These are phyloP conservation scores for Varanus salvator DNA, from an alignment of 2,113 vertebrate species.

Conservation along the genomic window DNA sequence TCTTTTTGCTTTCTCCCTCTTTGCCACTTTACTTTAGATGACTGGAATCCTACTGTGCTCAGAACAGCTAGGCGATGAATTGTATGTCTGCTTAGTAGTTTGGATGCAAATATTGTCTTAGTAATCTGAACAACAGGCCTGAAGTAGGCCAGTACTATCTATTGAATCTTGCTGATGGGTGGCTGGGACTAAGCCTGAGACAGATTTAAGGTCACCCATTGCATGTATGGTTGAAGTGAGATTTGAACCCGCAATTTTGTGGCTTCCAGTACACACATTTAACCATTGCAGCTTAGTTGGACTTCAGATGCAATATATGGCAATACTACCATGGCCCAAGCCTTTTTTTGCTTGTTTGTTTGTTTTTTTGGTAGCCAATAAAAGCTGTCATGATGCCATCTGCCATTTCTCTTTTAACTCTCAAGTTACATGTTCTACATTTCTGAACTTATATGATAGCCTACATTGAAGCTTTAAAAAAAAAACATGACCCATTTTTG, in stretches of 20 bases:
- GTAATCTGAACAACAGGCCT: neutral
- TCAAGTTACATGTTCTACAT: no score
- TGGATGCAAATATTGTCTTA: neutral
- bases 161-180: no score
- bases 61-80: constrained; percentile 20
- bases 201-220: no score
- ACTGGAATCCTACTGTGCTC: constrained; percentile 22
- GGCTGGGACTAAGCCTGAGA: no score
- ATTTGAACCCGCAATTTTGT: neutral
- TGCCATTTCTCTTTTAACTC: no score
- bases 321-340: neutral
- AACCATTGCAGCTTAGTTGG: neutral
- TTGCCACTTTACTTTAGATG: constrained; percentile 9
- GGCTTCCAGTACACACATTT: neutral
- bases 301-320: neutral
- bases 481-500: no score
- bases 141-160: neutral
- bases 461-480: no score
- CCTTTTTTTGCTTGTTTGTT: no score
- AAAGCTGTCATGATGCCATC: no score
- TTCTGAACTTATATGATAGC: no score
- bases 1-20: constrained; percentile 40
- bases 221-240: no score
- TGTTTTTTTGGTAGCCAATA: no score
- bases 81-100: neutral